These are phyloP conservation scores for Coracopsis vasa DNA, from an alignment of 2,113 vertebrate species.

Conservation along the genomic window DNA sequence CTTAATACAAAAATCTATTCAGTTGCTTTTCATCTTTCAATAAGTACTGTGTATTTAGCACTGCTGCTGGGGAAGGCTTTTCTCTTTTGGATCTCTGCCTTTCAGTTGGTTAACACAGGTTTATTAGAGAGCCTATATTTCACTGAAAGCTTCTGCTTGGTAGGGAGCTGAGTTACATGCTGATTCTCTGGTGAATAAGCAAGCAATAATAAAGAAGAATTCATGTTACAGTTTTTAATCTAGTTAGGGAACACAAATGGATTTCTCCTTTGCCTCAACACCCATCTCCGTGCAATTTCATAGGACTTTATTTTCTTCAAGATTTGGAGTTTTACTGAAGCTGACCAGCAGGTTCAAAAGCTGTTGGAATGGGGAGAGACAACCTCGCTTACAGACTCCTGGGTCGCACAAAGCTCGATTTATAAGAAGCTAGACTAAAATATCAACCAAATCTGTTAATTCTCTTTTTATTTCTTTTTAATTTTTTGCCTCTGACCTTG, in stretches of 20 bases:
- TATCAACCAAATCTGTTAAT: background rate
- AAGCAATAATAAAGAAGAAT: background rate
- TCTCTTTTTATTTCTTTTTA: background rate
- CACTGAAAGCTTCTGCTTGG: background rate
- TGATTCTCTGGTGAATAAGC: background rate
- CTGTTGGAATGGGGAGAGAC: background rate
- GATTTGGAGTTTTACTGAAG: background rate
- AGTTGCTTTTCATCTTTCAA: background rate
- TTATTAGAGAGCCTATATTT: background rate
- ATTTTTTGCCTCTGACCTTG: background rate
- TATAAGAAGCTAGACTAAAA: background rate
- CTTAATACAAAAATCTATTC: background rate
- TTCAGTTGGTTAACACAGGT: background rate
- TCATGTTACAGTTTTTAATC: background rate
- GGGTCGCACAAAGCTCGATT: background rate
- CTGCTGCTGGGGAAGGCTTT: background rate
- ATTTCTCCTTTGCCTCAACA: background rate
- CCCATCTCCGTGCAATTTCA: background rate
- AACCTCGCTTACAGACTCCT: background rate
- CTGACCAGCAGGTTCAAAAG: background rate
- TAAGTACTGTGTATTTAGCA: background rate
- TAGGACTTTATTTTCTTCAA: background rate
- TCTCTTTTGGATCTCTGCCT: background rate
- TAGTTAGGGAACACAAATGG: background rate
- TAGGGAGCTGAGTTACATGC: background rate